Evolutionary conservation across 2,113 vertebrate species (phyloP).

Genomic region (Gallinago jamesoni): DNA sequence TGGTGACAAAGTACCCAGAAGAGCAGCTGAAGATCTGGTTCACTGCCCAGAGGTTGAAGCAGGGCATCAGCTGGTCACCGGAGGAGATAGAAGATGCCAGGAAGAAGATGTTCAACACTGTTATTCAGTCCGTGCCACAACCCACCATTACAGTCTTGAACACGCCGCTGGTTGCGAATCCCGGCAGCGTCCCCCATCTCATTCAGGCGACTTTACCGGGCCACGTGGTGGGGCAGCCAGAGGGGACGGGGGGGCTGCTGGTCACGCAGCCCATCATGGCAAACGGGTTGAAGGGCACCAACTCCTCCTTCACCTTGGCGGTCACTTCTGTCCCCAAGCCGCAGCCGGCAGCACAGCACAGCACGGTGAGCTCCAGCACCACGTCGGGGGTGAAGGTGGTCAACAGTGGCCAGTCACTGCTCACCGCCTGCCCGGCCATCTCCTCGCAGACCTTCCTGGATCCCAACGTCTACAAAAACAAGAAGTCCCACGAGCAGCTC

Average conservation of each 20-base stretch:
- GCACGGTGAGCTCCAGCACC: conserved; percentile 76
- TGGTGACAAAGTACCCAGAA: conserved; percentile 97
- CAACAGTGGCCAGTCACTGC: conserved; percentile 75
- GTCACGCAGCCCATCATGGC: conserved; percentile 91
- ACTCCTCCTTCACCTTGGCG: conserved; percentile 84
- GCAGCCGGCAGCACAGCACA: conserved; percentile 77
- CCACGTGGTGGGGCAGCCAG: conserved; percentile 85
- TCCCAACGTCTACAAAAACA: conserved; percentile 87
- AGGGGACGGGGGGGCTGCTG: conserved; percentile 84
- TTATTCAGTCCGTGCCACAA: conserved; percentile 89
- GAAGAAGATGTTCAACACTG: conserved; percentile 98
- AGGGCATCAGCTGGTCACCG: conserved; percentile 99
- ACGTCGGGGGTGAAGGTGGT: conserved; percentile 74
- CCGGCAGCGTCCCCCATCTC: conserved; percentile 81
- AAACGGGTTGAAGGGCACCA: conserved; percentile 88
- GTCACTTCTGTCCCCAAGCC: conserved; percentile 84
- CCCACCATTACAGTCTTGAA: conserved; percentile 92
- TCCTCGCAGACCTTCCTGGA: conserved; percentile 82
- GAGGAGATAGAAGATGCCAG: conserved; percentile 98
- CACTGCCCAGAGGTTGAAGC: conserved; percentile 95
- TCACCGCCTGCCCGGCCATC: conserved; percentile 75
- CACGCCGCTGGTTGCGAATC: conserved; percentile 84
- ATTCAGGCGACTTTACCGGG: conserved; percentile 85
- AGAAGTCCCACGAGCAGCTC: conserved; percentile 96
- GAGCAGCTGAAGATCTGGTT: conserved; percentile 99